Percentiles rank a stretch among this genome's conserved stretches.
Evolutionary conservation across 2,888 invertebrate species (phyloP).

Genomic region (Drosophila cracens): DNA sequence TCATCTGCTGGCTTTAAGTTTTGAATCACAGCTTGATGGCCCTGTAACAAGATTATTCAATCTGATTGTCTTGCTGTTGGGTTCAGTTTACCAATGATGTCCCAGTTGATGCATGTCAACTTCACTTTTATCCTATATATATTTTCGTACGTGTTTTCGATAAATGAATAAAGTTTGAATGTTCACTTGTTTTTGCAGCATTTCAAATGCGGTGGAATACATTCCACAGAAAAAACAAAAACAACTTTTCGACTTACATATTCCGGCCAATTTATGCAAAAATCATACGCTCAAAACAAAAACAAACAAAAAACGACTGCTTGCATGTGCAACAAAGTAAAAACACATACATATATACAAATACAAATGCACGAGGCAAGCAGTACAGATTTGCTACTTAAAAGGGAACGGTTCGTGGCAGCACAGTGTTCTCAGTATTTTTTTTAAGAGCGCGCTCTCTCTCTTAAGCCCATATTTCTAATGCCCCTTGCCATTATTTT

Average conservation of each 20-base stretch:
- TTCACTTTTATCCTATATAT: not conserved
- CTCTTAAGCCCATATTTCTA: slow-evolving; percentile 36
- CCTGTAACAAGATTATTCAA: not conserved
- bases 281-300: too few species aligned
- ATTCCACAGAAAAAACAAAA: not conserved
- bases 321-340: not conserved
- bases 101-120: not conserved
- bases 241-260: not conserved
- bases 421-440: slow-evolving; percentile 37
- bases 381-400: not conserved
- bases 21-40: not conserved
- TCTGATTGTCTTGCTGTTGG: not conserved
- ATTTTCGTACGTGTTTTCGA: not conserved
- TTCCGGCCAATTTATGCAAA: too few species aligned
- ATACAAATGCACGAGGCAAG: not conserved
- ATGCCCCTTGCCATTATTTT: slow-evolving; percentile 17
- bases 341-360: not conserved
- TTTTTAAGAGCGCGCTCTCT: slow-evolving; percentile 35
- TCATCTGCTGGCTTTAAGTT: not conserved
- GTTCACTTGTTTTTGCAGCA: not conserved
- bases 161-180: not conserved
- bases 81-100: not conserved
- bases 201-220: not conserved
- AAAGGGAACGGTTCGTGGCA: not conserved
- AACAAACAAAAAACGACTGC: not conserved